Evolutionary conservation across 2,888 invertebrate genomes (phyloP).

Genomic region (Volucella inanis): DNA sequence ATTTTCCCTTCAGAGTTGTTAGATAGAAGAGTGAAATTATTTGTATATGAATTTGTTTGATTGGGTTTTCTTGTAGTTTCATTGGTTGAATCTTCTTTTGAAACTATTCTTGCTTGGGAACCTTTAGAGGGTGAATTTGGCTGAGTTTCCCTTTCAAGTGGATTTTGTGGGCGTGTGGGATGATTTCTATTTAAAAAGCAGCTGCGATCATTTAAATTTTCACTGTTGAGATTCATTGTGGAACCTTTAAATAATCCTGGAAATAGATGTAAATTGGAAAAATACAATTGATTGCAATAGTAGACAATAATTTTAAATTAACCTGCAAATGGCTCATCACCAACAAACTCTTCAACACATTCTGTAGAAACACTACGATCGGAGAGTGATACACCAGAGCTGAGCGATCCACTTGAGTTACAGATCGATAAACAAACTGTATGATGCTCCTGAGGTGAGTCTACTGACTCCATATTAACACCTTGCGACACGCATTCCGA

Average conservation of each 20-base stretch:
- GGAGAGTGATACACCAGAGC: constrained; percentile 88
- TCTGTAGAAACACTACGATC: constrained; percentile 91
- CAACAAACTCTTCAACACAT: constrained; percentile 92
- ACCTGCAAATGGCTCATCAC: constrained; percentile 95
- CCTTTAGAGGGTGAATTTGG: constrained; percentile 5
- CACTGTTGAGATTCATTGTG: constrained; percentile 87
- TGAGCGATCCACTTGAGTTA: constrained; percentile 86
- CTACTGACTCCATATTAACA: constrained; percentile 83
- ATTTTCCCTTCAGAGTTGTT: constrained; percentile 5
- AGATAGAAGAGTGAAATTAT: no score
- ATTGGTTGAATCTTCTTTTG: constrained; percentile 23
- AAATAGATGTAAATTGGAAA: constrained; percentile 68
- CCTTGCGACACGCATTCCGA: constrained; percentile 86
- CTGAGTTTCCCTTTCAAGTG: constrained; percentile 7
- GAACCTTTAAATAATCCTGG: constrained; percentile 93
- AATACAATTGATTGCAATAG: background rate
- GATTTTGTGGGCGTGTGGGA: constrained; percentile 19
- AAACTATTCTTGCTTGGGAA: background rate
- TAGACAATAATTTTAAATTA: background rate
- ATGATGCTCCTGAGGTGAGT: constrained; percentile 76
- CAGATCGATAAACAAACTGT: constrained; percentile 38
- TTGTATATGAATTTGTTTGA: constrained; percentile 4
- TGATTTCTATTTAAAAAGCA: constrained; percentile 15
- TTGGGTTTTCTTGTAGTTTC: constrained; percentile 9
- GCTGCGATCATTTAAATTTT: constrained; percentile 76